These are phyloP conservation scores for Pseudomyrmex dendroicus DNA, from an alignment of 1,140 invertebrate species.

Conservation along the genomic window DNA sequence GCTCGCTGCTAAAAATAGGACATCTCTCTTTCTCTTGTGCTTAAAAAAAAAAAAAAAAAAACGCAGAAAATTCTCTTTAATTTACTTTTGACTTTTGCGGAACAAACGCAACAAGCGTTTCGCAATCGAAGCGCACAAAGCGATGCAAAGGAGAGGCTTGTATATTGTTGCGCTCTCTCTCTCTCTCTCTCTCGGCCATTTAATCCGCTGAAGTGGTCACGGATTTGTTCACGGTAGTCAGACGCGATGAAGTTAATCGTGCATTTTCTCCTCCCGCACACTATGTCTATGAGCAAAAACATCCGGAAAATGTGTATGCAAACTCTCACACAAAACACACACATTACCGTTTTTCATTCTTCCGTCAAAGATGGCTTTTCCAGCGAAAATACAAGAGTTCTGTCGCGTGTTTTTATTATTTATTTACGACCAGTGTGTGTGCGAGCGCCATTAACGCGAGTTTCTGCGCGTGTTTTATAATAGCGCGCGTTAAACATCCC, in stretches of 20 bases:
- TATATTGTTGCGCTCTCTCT: slow-evolving; percentile 1
- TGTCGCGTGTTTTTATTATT: neutral
- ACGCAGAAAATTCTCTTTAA: neutral
- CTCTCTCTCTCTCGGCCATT: neutral
- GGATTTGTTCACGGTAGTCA: neutral
- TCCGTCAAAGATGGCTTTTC: neutral
- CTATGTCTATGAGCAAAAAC: slow-evolving; percentile 17
- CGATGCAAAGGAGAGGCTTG: neutral
- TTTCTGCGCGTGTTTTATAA: neutral
- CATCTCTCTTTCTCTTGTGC: neutral
- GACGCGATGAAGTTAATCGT: slow-evolving; percentile 55
- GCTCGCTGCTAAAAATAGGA: slow-evolving; percentile 9
- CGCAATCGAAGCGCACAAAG: neutral
- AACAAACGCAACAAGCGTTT: neutral
- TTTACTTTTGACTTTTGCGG: slow-evolving; percentile 1
- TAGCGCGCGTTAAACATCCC: neutral
- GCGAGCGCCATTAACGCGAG: neutral
- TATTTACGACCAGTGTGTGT: slow-evolving; percentile 14
- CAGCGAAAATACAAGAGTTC: neutral
- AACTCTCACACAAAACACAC: slow-evolving; percentile 23
- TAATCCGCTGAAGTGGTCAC: slow-evolving; percentile 6
- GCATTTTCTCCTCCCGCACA: slow-evolving; percentile 39
- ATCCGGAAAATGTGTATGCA: neutral
- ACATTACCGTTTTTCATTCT: neutral
- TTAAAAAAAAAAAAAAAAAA: neutral